A percentile compares a stretch with the other conserved stretches of the same genome.
Evolutionary conservation across 2,888 invertebrate genomes (phyloP).

Genomic region (Drosophila anceps): DNA sequence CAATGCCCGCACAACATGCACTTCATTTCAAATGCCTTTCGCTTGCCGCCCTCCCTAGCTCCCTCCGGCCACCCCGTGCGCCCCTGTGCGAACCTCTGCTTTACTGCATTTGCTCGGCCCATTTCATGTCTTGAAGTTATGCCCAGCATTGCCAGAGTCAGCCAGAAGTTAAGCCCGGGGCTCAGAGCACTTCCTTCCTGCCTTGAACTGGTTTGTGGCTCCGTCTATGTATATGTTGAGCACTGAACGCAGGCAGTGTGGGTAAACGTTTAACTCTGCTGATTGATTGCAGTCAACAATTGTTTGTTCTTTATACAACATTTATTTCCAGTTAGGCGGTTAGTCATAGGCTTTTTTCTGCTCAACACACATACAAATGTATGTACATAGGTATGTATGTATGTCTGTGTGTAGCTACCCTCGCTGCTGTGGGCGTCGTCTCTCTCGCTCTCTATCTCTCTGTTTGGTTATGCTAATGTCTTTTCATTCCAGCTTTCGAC

Average conservation of each 20-base stretch:
- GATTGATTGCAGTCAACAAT: constrained; percentile 82
- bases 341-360: constrained; percentile 47
- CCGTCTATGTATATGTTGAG: neutral
- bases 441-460: constrained; percentile 3
- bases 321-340: constrained; percentile 72
- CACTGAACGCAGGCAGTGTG: constrained; percentile 31
- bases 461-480: constrained; percentile 70
- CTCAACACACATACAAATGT: neutral
- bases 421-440: constrained; percentile 7
- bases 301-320: constrained; percentile 79
- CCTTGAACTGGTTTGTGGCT: constrained; percentile 8
- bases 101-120: constrained; percentile 42
- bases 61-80: too few relatives aligned
- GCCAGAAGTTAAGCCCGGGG: constrained; percentile 45
- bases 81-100: neutral
- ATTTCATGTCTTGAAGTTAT: constrained; percentile 71
- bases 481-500: constrained; percentile 31
- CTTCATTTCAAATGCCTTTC: constrained; percentile 75
- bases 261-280: constrained; percentile 79
- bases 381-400: neutral
- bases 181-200: constrained; percentile 73
- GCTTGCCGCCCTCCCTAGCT: constrained; percentile 18
- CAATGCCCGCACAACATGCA: constrained; percentile 67
- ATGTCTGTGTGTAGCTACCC: neutral
- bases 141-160: constrained; percentile 34